A percentile compares a stretch with the other conserved stretches of the same genome.
phyloP scores from a whole-genome alignment of 2,888 invertebrate species.

The Balanococcus diminutus region DNA sequence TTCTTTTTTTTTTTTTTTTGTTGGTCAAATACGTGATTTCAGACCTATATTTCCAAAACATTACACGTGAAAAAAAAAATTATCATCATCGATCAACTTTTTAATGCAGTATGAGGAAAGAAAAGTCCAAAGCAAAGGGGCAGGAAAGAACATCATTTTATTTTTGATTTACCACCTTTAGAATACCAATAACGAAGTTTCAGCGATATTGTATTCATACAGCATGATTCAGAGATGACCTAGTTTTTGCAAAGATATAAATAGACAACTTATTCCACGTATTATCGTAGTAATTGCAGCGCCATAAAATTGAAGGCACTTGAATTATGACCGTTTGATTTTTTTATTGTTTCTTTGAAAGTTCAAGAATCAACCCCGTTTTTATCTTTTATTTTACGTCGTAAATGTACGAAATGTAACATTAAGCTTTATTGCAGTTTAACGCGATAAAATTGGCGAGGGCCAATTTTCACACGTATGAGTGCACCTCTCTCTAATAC shows the following conservation, averaged over 20 bases:
- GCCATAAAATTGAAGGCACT: background rate
- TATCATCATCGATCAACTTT: background rate
- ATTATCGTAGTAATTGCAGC: background rate
- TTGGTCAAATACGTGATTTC: background rate
- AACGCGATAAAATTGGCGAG: too few relatives aligned
- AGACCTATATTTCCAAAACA: too few relatives aligned
- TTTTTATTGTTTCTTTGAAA: background rate
- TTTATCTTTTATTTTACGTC: background rate
- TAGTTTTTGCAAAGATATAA: background rate
- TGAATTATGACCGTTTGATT: background rate
- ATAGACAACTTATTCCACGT: background rate
- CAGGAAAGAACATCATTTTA: background rate
- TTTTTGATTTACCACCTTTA: background rate
- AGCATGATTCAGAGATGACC: background rate
- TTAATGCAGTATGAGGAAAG: background rate
- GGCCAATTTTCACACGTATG: too few relatives aligned
- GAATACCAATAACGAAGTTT: background rate
- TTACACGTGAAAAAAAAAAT: background rate
- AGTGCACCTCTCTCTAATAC: too few relatives aligned
- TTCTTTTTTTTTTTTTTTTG: background rate
- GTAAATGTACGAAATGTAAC: background rate
- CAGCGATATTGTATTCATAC: background rate
- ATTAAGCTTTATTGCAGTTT: too few relatives aligned
- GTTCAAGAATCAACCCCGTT: background rate
- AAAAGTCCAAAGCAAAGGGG: background rate